phyloP scores from a whole-genome alignment of 2,113 vertebrate genomes.

The Aegithalos caudatus region DNA sequence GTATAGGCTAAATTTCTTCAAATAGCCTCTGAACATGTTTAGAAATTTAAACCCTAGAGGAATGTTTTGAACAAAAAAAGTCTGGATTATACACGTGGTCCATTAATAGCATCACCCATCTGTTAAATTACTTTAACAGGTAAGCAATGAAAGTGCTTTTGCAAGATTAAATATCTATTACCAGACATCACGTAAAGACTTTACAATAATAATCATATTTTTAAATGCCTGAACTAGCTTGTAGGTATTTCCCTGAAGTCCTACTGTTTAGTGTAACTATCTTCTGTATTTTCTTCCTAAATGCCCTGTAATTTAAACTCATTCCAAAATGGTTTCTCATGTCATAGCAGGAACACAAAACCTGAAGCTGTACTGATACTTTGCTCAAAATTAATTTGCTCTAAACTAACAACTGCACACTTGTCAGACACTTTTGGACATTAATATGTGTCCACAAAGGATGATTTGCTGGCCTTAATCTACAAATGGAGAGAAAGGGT shows the following conservation, averaged over 20 bases:
- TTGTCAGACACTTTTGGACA: background rate
- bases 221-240: background rate
- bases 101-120: constrained; percentile 51
- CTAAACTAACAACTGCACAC: background rate
- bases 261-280: background rate
- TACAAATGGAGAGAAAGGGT: background rate
- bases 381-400: background rate
- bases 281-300: background rate
- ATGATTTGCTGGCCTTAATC: background rate
- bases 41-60: constrained; percentile 2
- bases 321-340: background rate
- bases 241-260: background rate
- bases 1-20: background rate
- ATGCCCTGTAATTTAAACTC: constrained; percentile 19
- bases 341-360: background rate
- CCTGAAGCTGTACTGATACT: background rate
- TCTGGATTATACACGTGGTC: background rate
- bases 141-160: constrained; percentile 38
- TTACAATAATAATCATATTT: background rate
- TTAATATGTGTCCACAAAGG: background rate
- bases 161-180: background rate
- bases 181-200: background rate
- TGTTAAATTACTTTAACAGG: constrained; percentile 34
- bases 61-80: background rate
- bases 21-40: background rate